These are phyloP conservation scores for Enteromius radiatus DNA, from an alignment of 2,797 vertebrate species.

Conservation along the genomic window DNA sequence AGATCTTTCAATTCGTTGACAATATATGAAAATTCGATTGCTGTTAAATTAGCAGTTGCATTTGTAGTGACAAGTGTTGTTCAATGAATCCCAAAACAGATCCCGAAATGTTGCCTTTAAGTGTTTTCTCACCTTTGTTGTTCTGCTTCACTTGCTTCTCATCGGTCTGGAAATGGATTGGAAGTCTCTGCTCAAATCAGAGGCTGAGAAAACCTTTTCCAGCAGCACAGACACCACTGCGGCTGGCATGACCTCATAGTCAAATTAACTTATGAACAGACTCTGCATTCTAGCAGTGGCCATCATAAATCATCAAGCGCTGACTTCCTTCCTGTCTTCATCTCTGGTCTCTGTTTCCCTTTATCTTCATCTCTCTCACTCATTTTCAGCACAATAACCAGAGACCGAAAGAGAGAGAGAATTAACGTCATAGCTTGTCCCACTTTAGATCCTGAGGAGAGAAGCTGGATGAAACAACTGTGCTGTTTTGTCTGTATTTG, in stretches of 20 bases:
- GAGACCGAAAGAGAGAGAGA: conserved; percentile 27
- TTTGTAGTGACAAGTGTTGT: background rate
- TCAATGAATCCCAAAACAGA: background rate
- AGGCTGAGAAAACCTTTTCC: conserved; percentile 19
- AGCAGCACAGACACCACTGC: conserved; percentile 13
- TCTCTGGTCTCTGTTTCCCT: conserved; percentile 33
- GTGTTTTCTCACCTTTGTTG: conserved; percentile 13
- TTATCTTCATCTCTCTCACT: conserved; percentile 26
- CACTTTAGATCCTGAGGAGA: conserved; percentile 55
- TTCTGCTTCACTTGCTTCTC: conserved; percentile 21
- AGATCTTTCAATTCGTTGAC: background rate
- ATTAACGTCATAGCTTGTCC: conserved; percentile 55
- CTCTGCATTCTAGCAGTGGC: conserved; percentile 10
- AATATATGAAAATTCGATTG: background rate
- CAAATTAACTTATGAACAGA: conserved; percentile 44
- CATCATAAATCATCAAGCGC: conserved; percentile 45
- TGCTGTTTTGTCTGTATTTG: conserved; percentile 17
- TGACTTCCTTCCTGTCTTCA: conserved; percentile 23
- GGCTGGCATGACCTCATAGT: conserved; percentile 40
- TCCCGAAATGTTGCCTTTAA: background rate
- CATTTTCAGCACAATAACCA: conserved; percentile 42
- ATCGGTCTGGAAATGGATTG: conserved; percentile 23
- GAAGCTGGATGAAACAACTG: conserved; percentile 34
- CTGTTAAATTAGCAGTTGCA: background rate
- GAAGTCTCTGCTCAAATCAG: conserved; percentile 27